Evolutionary conservation across 2,113 vertebrate species (phyloP).

Genomic region (Promerops cafer): DNA sequence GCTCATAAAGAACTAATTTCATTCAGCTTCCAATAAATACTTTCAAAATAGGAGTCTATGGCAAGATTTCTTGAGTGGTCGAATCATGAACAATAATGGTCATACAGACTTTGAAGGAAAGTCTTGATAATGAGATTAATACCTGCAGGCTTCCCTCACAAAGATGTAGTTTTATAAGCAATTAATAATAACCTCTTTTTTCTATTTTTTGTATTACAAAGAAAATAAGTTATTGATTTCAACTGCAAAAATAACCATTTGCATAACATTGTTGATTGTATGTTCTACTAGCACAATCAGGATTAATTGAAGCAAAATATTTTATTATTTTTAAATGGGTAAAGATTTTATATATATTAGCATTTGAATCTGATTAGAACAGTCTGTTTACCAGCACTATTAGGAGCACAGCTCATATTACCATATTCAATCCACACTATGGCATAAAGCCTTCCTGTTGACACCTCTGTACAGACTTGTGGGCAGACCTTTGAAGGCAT

Average conservation of each 20-base stretch:
- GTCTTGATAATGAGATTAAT: constrained; percentile 59
- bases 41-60: constrained; percentile 2
- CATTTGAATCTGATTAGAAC: constrained; percentile 61
- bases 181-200: constrained; percentile 62
- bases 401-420: constrained; percentile 9
- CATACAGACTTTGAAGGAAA: constrained; percentile 24
- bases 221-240: constrained; percentile 76
- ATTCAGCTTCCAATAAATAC: constrained; percentile 28
- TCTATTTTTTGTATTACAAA: constrained; percentile 56
- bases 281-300: constrained; percentile 64
- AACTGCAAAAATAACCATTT: constrained; percentile 71
- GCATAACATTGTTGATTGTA: constrained; percentile 68
- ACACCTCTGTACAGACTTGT: background rate
- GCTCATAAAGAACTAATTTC: constrained; percentile 58
- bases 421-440: background rate
- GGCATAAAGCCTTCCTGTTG: background rate
- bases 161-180: constrained; percentile 63
- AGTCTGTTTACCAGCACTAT: constrained; percentile 51
- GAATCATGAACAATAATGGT: constrained; percentile 44
- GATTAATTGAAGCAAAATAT: constrained; percentile 70
- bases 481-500: background rate
- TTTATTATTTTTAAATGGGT: constrained; percentile 71
- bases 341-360: constrained; percentile 64
- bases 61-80: constrained; percentile 8
- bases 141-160: constrained; percentile 30